Percentiles rank a stretch among this genome's conserved stretches.
These are phyloP conservation scores for Lasius platythorax DNA, from an alignment of 2,888 invertebrate species.

Conservation along the genomic window DNA sequence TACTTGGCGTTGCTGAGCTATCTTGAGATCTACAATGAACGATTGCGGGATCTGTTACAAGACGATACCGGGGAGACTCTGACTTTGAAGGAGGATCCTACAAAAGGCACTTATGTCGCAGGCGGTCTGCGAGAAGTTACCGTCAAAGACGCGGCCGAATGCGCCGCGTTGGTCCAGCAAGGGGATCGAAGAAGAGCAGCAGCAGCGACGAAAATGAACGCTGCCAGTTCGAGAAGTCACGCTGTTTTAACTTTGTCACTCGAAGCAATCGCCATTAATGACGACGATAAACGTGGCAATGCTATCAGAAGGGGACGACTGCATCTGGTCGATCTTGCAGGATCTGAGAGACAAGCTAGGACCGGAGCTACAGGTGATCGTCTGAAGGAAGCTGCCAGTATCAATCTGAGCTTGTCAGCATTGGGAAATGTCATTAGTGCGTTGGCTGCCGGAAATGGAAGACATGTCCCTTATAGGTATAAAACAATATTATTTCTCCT, in stretches of 20 bases:
- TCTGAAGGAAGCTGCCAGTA: constrained; percentile 95
- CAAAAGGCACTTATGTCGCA: constrained; percentile 88
- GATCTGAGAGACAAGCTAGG: constrained; percentile 94
- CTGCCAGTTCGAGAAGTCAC: constrained; percentile 94
- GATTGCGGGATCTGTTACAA: constrained; percentile 90
- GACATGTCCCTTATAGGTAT: constrained; percentile 90
- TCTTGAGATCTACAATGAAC: constrained; percentile 95
- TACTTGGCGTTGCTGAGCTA: constrained; percentile 93
- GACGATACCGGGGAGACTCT: constrained; percentile 88
- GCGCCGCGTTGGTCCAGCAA: constrained; percentile 90
- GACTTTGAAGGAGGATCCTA: constrained; percentile 89
- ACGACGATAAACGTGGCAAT: constrained; percentile 79
- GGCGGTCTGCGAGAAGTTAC: constrained; percentile 86
- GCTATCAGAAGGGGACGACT: constrained; percentile 90
- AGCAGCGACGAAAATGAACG: constrained; percentile 96
- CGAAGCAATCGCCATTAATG: constrained; percentile 91
- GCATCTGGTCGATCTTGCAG: constrained; percentile 95
- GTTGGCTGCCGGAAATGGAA: constrained; percentile 91
- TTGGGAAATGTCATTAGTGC: constrained; percentile 96
- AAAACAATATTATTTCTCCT: not conserved
- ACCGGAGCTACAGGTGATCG: constrained; percentile 94
- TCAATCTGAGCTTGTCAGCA: constrained; percentile 95
- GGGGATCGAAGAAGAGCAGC: constrained; percentile 94
- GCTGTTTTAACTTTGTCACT: constrained; percentile 95
- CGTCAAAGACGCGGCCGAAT: constrained; percentile 93